Evolutionary conservation across 2,888 invertebrate species (phyloP), one percentile per base, ranked within the genome.

Genomic region (Antheraea assamensis): DNA sequence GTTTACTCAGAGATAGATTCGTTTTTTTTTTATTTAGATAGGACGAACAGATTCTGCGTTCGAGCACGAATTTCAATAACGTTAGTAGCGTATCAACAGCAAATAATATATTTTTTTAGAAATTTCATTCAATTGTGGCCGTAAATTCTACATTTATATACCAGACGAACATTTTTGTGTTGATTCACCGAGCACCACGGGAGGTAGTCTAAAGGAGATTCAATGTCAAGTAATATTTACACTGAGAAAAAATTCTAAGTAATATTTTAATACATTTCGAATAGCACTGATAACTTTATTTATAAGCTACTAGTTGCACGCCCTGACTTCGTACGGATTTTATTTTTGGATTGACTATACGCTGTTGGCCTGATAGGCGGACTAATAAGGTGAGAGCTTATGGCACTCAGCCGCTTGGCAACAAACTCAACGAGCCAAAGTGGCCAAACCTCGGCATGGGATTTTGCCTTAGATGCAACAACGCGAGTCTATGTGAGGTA

Each of bases 11-110:
- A 27, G 3, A 61, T 27, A 27, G 27, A 61, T 27, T 61, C 61
- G 27, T 2, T 61, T 61, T 61, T 61, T 61, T 61, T 61, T 61
- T 61, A 61, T 61, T 61, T 61, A 61, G 27, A 61, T 61, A 61
- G 61, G 61, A 61, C 61, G 61, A 17, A 24, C 27, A 24, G 27
- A 61, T 27, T 24, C 27, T 61, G 27, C 58, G 58, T 58, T 58
- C 24, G 21, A 55, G n/a, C 19, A 58, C 10, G n/a, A 24, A 58
- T 58, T 58, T n/a, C 58, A 58, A 58, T 58, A 58, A 24, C n/a
- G 58, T n/a, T 55, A 55, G 55, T 55, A 58, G 27, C 61, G 27
- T 61, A 61, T 24, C 27, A 61, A 27, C 61, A 13, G 13, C 4
- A 61, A 27, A 27, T 10, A 61, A 27, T 61, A 61, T 61, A 4